These are phyloP conservation scores for Protula sp. DNA, from an alignment of 2,888 invertebrate species.

Conservation along the genomic window DNA sequence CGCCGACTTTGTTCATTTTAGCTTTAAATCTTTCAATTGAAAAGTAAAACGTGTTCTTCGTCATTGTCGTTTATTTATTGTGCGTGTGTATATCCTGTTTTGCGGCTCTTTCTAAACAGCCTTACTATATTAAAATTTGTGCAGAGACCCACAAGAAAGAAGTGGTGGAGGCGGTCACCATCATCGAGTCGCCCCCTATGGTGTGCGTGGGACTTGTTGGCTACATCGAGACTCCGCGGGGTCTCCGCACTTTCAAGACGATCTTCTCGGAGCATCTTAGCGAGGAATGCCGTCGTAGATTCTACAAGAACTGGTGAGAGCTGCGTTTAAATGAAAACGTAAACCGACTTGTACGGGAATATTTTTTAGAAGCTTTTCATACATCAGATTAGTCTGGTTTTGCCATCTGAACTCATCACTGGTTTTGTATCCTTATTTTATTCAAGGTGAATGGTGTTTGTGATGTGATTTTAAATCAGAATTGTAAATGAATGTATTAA, in stretches of 20 bases:
- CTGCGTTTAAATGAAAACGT: background rate
- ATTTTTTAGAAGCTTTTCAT: too few relatives aligned
- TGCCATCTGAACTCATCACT: too few relatives aligned
- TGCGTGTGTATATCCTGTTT: too few relatives aligned
- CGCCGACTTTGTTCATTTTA: too few relatives aligned
- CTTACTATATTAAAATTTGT: slow-evolving; percentile 35
- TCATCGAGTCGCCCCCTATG: slow-evolving; percentile 98
- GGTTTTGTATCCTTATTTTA: too few relatives aligned
- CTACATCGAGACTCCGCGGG: slow-evolving; percentile 98
- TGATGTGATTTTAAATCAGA: too few relatives aligned
- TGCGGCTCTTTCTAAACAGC: too few relatives aligned
- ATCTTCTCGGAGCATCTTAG: slow-evolving; percentile 99
- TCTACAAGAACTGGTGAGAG: slow-evolving; percentile 98
- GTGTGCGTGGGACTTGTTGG: slow-evolving; percentile 95
- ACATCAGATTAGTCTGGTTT: too few relatives aligned
- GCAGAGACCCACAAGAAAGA: slow-evolving; percentile 99
- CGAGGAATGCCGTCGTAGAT: slow-evolving; percentile 95
- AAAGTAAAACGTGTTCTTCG: too few relatives aligned
- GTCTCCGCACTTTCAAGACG: slow-evolving; percentile 87
- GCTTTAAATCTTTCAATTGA: too few relatives aligned
- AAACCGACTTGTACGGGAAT: background rate
- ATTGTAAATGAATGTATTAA: too few relatives aligned
- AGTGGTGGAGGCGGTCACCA: slow-evolving; percentile 97
- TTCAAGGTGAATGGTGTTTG: background rate
- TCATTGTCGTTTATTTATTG: too few relatives aligned